Evolutionary conservation across 2,888 invertebrate genomes (phyloP).

Genomic region (Lydus trimaculatus): DNA sequence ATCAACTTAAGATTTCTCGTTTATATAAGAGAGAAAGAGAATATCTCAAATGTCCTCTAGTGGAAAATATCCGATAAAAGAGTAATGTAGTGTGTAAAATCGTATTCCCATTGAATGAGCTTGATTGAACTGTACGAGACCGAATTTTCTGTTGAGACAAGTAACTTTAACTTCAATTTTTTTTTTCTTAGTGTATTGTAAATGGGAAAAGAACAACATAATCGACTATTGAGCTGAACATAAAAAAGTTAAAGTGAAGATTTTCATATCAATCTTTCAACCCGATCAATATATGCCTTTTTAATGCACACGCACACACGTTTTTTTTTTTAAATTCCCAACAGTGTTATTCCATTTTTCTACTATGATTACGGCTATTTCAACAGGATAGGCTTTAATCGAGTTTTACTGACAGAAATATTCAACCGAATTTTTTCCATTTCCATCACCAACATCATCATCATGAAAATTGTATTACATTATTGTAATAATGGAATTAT

Average conservation of each 20-base stretch:
- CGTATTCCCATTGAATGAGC: slow-evolving; percentile 48
- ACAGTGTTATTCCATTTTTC: not conserved
- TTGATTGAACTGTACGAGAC: slow-evolving; percentile 38
- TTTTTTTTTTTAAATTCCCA: not conserved
- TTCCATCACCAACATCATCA: too few species aligned
- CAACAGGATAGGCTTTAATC: not conserved
- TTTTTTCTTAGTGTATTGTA: not conserved
- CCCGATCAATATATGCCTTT: not conserved
- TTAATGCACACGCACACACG: too few species aligned
- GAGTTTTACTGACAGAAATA: too few species aligned
- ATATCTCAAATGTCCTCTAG: slow-evolving; percentile 36
- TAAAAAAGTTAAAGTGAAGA: too few species aligned
- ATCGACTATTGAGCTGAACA: not conserved
- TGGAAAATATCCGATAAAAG: slow-evolving; percentile 48
- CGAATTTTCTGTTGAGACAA: slow-evolving; percentile 1
- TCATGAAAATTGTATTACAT: too few species aligned
- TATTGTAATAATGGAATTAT: not conserved
- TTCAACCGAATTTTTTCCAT: too few species aligned
- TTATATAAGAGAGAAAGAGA: not conserved
- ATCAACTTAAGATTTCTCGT: not conserved
- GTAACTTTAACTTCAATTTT: not conserved
- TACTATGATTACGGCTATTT: too few species aligned
- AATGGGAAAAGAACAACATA: not conserved
- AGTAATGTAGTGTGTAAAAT: slow-evolving; percentile 50
- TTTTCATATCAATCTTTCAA: not conserved